Evolutionary conservation across 1,140 invertebrate genomes (phyloP), one percentile per base, ranked within the genome.

Genomic region (Parasteatoda tepidariorum): DNA sequence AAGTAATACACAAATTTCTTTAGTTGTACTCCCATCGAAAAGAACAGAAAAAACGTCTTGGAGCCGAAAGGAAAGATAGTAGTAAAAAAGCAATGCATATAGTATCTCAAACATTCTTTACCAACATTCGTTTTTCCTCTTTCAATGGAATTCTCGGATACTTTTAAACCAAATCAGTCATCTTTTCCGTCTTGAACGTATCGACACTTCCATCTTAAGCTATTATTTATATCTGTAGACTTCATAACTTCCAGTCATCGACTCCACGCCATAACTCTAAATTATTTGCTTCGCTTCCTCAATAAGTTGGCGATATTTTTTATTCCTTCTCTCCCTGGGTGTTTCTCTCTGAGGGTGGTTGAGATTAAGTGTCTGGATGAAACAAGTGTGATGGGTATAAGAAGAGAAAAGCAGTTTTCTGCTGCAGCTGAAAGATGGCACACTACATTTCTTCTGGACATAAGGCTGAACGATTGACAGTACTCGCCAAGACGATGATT

Each of bases 131-230:
- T 48, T 48, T 48, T 18, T 18, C 38, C 18, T 48, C 38, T 48
- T 18, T 48, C 18, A 73, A 73, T 73, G 28, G 48, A 55, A 73
- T 73, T 73, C 70, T 73, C 70, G 28, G 11, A 41, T 28, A 26
- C 28, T 57, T 34, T 57, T 9, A 48, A 48, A 48, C 41, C 48
- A 73, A 26, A 48, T 54, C 55, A 73, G 55, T 73, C 70, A 73
- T 73, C 70, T 73, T 28, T 73, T 57, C 33, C 38, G 34, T 68
- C 66, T 68, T 68, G 33, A n/a, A 38, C 70, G 48, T 57, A 76
- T 76, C 74, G 74, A 76, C 74, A 76, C 74, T 76, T 76, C 66
- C 59, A 26, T 76, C 74, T 48, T 76, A 76, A 76, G 74, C 74
- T 31, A 76, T 76, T 76, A 64, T 76, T 76, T 76, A 76, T 76